Conservation (phyloP, 2,888 invertebrate genomes). For the Eilema sororculum region DNA sequence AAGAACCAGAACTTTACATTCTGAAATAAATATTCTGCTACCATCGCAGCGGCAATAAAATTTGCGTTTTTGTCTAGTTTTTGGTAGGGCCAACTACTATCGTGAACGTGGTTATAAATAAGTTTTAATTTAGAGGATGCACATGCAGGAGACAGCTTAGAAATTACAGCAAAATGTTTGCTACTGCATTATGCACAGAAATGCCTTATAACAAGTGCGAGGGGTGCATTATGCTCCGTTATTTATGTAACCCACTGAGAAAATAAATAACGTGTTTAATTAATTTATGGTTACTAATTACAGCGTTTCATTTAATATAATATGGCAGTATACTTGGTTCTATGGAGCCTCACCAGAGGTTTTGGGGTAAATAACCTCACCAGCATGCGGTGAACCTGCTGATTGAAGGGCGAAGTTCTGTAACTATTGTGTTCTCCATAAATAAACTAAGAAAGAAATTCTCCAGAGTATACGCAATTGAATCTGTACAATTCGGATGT, state of each 20-base stretch:
- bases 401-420: too few relatives aligned
- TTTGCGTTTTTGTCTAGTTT: constrained; percentile 12
- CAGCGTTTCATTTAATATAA: background rate
- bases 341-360: too few relatives aligned
- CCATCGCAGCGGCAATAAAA: background rate
- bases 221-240: constrained; percentile 43
- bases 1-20: background rate
- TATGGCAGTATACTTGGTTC: background rate
- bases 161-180: constrained; percentile 34
- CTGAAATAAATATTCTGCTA: background rate
- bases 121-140: constrained; percentile 33
- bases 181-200: constrained; percentile 25
- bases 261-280: constrained; percentile 14
- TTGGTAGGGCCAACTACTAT: background rate
- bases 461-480: background rate
- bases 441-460: too few relatives aligned
- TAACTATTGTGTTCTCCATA: too few relatives aligned
- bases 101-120: constrained; percentile 32
- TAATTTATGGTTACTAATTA: background rate
- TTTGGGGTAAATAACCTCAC: too few relatives aligned
- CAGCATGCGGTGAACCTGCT: too few relatives aligned
- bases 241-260: constrained; percentile 39
- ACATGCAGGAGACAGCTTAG: constrained; percentile 39
- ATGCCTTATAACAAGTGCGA: constrained; percentile 30
- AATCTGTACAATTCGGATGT: background rate